These are phyloP conservation scores for Physocephala rufipes DNA, from an alignment of 2,888 invertebrate species.

Conservation along the genomic window DNA sequence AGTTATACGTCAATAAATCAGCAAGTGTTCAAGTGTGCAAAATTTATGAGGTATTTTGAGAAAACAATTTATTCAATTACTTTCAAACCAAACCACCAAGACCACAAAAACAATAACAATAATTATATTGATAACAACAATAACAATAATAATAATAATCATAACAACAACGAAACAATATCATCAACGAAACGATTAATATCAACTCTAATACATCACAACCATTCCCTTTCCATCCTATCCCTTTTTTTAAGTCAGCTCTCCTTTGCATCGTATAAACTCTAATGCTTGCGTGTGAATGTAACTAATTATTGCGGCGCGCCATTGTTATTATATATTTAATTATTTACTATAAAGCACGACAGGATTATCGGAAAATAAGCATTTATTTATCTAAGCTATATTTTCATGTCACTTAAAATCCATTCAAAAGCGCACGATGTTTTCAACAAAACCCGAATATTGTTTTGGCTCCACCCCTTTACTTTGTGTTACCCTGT, in stretches of 20 bases:
- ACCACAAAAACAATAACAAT: too few species aligned
- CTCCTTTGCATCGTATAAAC: conserved; percentile 44
- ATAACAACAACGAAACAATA: too few species aligned
- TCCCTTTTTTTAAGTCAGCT: too few species aligned
- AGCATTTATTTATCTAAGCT: background rate
- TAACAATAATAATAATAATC: too few species aligned
- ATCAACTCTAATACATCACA: conserved; percentile 38
- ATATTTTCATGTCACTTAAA: too few species aligned
- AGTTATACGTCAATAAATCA: too few species aligned
- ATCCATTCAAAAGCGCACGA: background rate
- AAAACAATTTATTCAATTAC: too few species aligned
- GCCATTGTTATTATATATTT: conserved; percentile 38
- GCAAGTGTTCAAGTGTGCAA: too few species aligned
- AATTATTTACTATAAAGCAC: conserved; percentile 39
- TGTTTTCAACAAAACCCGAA: background rate
- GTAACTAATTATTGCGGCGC: conserved; percentile 42
- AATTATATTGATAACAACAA: too few species aligned
- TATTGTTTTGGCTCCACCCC: background rate
- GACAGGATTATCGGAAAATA: conserved; percentile 19
- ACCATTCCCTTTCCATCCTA: too few species aligned
- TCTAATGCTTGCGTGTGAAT: conserved; percentile 16
- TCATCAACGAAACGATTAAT: conserved; percentile 18
- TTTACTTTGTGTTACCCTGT: background rate
- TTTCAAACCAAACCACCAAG: too few species aligned
- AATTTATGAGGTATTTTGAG: too few species aligned